Percentiles rank a stretch among this genome's conserved stretches.
Conservation (phyloP, 2,888 invertebrate genomes). For the Amblyjoppa fuscipennis region DNA sequence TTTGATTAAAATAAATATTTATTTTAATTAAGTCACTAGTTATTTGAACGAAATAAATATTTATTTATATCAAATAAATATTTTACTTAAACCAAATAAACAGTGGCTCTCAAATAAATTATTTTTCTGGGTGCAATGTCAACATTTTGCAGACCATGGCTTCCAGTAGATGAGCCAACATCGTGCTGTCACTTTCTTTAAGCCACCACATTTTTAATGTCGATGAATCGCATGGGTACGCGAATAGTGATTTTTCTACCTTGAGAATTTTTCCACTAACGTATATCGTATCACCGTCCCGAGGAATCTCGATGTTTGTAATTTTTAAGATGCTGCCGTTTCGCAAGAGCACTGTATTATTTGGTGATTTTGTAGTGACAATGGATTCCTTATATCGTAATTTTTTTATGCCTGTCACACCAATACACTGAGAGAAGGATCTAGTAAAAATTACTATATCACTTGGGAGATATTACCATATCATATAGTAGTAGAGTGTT, state of each 20-base stretch:
- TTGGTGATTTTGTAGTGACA: conserved; percentile 26
- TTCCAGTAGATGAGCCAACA: neutral
- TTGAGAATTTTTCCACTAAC: conserved; percentile 12
- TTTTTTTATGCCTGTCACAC: conserved; percentile 13
- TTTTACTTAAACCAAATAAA: no score
- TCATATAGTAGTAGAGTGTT: no score
- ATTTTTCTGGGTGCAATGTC: neutral
- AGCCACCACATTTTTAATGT: conserved; percentile 24
- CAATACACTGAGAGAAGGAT: neutral
- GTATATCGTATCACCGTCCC: neutral
- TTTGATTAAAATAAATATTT: no score
- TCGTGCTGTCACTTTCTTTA: neutral
- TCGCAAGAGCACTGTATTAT: conserved; percentile 48
- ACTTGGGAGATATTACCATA: no score
- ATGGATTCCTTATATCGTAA: conserved; percentile 31
- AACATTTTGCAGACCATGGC: conserved; percentile 5
- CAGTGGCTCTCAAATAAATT: no score
- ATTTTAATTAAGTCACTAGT: no score
- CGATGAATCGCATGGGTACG: conserved; percentile 11
- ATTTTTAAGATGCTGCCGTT: conserved; percentile 45
- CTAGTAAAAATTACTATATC: no score
- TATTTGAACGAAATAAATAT: no score
- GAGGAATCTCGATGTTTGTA: conserved; percentile 8
- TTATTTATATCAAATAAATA: no score
- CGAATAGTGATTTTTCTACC: conserved; percentile 5